Percentiles rank a stretch among this genome's conserved stretches.
phyloP scores from a whole-genome alignment of 2,113 vertebrate genomes.

The Labrus mixtus region DNA sequence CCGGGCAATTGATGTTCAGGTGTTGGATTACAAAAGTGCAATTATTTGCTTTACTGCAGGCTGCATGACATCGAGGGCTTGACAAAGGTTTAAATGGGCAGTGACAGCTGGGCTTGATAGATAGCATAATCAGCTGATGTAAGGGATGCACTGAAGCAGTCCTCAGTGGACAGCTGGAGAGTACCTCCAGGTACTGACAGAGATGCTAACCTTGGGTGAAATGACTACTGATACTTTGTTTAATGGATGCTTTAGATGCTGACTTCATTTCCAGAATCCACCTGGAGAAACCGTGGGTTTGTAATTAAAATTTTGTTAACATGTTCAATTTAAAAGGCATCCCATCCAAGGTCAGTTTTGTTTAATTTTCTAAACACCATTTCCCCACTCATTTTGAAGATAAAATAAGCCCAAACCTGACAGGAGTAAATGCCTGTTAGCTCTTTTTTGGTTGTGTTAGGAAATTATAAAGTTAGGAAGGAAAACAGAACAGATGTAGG shows the following conservation, averaged over 20 bases:
- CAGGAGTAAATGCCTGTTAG: neutral
- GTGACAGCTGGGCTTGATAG: slow-evolving; percentile 83
- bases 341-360: neutral
- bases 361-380: slow-evolving; percentile 10
- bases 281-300: slow-evolving; percentile 20
- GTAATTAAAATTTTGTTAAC: too few relatives aligned
- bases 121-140: slow-evolving; percentile 86
- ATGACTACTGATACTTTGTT: slow-evolving; percentile 69
- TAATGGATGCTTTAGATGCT: slow-evolving; percentile 42
- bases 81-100: slow-evolving; percentile 83
- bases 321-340: too few relatives aligned
- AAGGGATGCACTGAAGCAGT: slow-evolving; percentile 78
- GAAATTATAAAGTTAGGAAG: neutral
- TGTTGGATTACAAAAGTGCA: slow-evolving; percentile 84
- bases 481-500: neutral
- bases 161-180: slow-evolving; percentile 77
- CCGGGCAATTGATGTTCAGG: slow-evolving; percentile 69
- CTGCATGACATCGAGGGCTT: slow-evolving; percentile 75
- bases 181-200: slow-evolving; percentile 64
- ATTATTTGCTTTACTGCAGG: slow-evolving; percentile 80
- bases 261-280: slow-evolving; percentile 43
- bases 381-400: slow-evolving; percentile 14
- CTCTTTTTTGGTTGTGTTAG: neutral
- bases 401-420: neutral
- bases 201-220: slow-evolving; percentile 78